Percentiles rank a stretch among this genome's conserved stretches.
Evolutionary conservation across 2,888 invertebrate genomes (phyloP).

Genomic region (Andrena marginata): DNA sequence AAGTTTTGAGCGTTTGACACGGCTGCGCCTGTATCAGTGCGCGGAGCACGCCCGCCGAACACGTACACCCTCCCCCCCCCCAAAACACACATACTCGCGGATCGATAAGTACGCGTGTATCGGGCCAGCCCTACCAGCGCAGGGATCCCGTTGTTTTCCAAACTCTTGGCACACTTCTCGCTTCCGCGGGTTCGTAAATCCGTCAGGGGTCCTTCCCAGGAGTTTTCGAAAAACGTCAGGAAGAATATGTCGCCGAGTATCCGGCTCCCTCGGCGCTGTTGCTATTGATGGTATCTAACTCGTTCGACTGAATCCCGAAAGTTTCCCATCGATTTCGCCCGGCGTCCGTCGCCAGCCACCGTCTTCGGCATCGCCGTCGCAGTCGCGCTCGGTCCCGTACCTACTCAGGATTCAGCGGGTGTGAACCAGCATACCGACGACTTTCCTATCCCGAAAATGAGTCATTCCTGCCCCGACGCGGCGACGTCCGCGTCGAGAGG

Average conservation of each 20-base stretch:
- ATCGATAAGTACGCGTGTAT: conserved; percentile 42
- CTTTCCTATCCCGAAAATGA: conserved; percentile 45
- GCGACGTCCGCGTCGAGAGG: conserved; percentile 45
- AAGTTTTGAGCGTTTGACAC: conserved; percentile 71
- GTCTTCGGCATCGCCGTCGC: neutral
- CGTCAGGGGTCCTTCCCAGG: conserved; percentile 55
- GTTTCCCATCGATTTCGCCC: conserved; percentile 63
- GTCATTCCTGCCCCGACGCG: conserved; percentile 51
- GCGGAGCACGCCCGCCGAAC: neutral
- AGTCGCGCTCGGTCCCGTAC: conserved; percentile 3
- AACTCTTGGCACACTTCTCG: conserved; percentile 49
- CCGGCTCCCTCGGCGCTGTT: conserved; percentile 25
- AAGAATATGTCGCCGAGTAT: conserved; percentile 63
- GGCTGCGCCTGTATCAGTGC: conserved; percentile 7
- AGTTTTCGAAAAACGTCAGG: conserved; percentile 57
- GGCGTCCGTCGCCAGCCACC: conserved; percentile 20
- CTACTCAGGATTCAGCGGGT: conserved; percentile 57
- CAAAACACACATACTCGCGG: neutral
- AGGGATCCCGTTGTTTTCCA: conserved; percentile 67
- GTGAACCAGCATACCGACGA: conserved; percentile 57
- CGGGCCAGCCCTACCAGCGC: neutral
- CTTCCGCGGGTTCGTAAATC: conserved; percentile 67
- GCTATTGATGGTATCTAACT: conserved; percentile 54
- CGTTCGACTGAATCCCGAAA: conserved; percentile 59
- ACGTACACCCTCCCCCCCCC: neutral